Evolutionary conservation across 2,888 invertebrate species (phyloP).

Genomic region (Ophonus ardosiacus): DNA sequence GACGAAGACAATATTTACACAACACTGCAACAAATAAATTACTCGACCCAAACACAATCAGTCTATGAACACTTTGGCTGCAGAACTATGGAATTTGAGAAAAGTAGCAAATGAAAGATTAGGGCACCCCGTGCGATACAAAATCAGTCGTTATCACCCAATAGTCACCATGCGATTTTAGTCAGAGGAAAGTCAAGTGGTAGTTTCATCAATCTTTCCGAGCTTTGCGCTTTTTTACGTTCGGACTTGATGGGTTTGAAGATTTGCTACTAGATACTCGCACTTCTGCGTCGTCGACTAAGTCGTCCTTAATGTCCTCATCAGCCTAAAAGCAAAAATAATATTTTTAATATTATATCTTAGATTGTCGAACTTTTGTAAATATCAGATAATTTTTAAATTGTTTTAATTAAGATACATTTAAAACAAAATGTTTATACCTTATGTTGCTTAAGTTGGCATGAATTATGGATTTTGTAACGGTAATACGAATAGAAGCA

Average conservation of each 20-base stretch:
- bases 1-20: slow-evolving; percentile 25
- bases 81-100: slow-evolving; percentile 12
- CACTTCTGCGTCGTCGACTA: slow-evolving; percentile 79
- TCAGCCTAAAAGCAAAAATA: slow-evolving; percentile 73
- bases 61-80: slow-evolving; percentile 20
- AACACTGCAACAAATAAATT: slow-evolving; percentile 32
- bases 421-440: neutral
- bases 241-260: slow-evolving; percentile 75
- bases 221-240: slow-evolving; percentile 85
- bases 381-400: neutral
- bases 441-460: too few relatives aligned
- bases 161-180: slow-evolving; percentile 32
- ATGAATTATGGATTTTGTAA: too few relatives aligned
- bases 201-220: slow-evolving; percentile 77
- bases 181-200: neutral
- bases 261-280: slow-evolving; percentile 72
- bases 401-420: neutral
- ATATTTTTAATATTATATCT: neutral
- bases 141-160: slow-evolving; percentile 53
- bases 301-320: slow-evolving; percentile 83
- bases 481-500: too few relatives aligned
- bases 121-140: slow-evolving; percentile 43
- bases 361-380: neutral
- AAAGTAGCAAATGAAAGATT: slow-evolving; percentile 31
- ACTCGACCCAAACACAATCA: slow-evolving; percentile 8